Evolutionary conservation across 2,113 vertebrate genomes (phyloP).

Genomic region (Hemichromis elongatus): DNA sequence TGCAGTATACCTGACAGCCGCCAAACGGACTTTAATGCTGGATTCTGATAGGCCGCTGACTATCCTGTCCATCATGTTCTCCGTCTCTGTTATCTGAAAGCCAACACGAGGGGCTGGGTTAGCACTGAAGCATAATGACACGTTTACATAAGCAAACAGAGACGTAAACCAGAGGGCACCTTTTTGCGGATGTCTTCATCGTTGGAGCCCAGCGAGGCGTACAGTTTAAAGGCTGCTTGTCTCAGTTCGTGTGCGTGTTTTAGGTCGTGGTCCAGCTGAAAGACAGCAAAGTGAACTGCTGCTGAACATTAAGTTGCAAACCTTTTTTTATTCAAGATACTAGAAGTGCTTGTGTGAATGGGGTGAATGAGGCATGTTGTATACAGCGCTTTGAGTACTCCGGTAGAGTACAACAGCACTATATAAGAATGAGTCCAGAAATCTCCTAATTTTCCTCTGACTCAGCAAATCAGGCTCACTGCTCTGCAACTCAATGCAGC

Average conservation of each 20-base stretch:
- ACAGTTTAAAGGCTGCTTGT: constrained; percentile 98
- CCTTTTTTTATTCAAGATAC: too few relatives aligned
- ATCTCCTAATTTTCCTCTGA: too few relatives aligned
- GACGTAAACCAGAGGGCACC: constrained; percentile 65
- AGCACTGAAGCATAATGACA: not conserved
- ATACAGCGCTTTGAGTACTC: too few relatives aligned
- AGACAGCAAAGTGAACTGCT: not conserved
- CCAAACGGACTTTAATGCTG: constrained; percentile 97
- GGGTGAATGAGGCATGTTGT: too few relatives aligned
- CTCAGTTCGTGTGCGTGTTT: constrained; percentile 97
- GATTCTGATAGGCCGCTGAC: constrained; percentile 97
- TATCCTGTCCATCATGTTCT: constrained; percentile 99
- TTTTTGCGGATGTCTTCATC: constrained; percentile 99
- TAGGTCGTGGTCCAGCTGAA: constrained; percentile 94
- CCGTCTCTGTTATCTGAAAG: constrained; percentile 93
- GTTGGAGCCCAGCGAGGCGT: constrained; percentile 95
- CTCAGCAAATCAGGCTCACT: not conserved
- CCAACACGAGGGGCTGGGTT: not conserved
- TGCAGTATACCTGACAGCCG: constrained; percentile 88
- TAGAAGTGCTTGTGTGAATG: too few relatives aligned
- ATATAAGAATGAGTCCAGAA: too few relatives aligned
- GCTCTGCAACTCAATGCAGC: not conserved
- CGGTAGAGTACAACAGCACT: too few relatives aligned
- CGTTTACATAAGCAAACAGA: not conserved
- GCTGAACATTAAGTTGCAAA: not conserved